These are phyloP conservation scores for Indri indri DNA, from an alignment of 2,113 vertebrate genomes.

Conservation along the genomic window DNA sequence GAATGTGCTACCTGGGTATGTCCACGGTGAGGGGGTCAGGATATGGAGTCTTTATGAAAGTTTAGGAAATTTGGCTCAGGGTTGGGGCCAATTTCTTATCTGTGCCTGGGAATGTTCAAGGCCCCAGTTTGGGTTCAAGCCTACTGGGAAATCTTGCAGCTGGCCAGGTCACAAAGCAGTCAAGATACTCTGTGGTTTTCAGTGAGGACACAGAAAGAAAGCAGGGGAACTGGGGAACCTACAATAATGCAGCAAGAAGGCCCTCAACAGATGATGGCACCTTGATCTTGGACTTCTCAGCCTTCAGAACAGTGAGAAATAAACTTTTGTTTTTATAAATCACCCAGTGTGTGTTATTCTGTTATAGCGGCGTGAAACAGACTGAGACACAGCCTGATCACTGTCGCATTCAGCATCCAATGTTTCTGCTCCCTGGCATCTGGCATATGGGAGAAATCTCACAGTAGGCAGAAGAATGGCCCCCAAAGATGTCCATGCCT, in stretches of 20 bases:
- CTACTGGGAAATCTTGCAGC: neutral
- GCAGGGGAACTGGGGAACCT: neutral
- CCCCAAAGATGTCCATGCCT: neutral
- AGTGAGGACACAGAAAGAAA: neutral
- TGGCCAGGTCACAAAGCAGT: neutral
- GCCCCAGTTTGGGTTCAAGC: neutral
- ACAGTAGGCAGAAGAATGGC: neutral
- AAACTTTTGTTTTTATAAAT: neutral
- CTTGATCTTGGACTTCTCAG: neutral
- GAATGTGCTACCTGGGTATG: neutral
- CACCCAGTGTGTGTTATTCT: neutral
- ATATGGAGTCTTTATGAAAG: neutral
- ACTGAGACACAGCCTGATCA: neutral
- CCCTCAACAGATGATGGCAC: neutral
- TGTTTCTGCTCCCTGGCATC: neutral
- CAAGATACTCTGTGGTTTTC: neutral
- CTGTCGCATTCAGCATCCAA: neutral
- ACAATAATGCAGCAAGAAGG: neutral
- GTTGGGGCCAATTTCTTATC: neutral
- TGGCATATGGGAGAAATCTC: neutral
- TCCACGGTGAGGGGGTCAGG: neutral
- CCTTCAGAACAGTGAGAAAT: neutral
- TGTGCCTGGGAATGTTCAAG: neutral
- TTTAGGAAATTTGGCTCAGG: neutral
- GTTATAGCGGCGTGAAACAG: neutral